Percentiles rank a stretch among this genome's conserved stretches.
Conservation (phyloP, 2,888 invertebrate species). For the Leptura quadrifasciata region DNA sequence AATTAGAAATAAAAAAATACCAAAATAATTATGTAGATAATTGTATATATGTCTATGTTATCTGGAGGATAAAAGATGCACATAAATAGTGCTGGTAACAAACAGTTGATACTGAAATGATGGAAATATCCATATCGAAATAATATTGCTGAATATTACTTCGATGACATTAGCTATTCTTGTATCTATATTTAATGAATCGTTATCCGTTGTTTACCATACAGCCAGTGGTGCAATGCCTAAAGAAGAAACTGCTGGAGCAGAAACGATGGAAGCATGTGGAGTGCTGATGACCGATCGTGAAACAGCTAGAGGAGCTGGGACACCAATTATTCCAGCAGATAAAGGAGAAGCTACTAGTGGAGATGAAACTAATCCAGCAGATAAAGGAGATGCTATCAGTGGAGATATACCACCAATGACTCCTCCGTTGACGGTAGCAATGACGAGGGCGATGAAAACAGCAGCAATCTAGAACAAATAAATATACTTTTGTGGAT, state of each 20-base stretch:
- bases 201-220: constrained; percentile 2
- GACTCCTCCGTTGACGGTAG: constrained; percentile 23
- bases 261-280: constrained; percentile 6
- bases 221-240: neutral
- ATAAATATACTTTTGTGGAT: neutral
- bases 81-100: too few species aligned
- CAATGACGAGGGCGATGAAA: constrained; percentile 20
- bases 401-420: constrained; percentile 15
- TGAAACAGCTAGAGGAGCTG: constrained; percentile 14
- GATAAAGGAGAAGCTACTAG: constrained; percentile 20
- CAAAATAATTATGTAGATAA: too few species aligned
- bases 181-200: neutral
- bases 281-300: constrained; percentile 12
- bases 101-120: too few species aligned
- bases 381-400: neutral
- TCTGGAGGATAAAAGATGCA: too few species aligned
- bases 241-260: constrained; percentile 17
- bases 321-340: constrained; percentile 18
- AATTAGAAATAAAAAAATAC: too few species aligned
- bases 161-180: too few species aligned
- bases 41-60: too few species aligned
- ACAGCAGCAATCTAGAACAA: constrained; percentile 17
- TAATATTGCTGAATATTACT: too few species aligned
- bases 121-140: too few species aligned
- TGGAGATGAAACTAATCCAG: neutral